Evolutionary conservation across 2,113 vertebrate genomes (phyloP), one percentile per base, ranked within the genome.

Genomic region (Ailuropoda melanoleuca): DNA sequence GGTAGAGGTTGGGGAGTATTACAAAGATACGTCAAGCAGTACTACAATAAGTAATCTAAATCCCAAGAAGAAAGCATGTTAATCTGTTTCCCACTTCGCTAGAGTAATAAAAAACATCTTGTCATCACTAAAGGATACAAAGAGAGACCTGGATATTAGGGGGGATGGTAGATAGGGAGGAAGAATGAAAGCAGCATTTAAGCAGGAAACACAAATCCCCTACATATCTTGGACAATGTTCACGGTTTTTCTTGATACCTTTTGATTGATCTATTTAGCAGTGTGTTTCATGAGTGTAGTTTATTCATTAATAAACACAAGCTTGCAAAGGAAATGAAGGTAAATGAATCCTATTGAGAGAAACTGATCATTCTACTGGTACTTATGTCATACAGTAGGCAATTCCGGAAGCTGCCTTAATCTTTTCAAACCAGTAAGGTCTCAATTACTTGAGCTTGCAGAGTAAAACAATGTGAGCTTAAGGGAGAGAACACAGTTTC

Each of bases 61-160:
- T 95, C 74, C 37, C 80, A 68, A 91, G 6, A 82, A 26, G 53
- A 97, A 97, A 96, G 55, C 0, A 97, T 64, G 91, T 3, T 93
- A 96, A 12, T 60, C 72, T 95, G 87, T 10, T 72, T 70, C 70
- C 2, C 86, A 92, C 81, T 93, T 97, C 64, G 74, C 70, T 53
- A 96, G 60, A 88, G n/a, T 24, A 95, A 95, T 91, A 86, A 90
- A 98, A 96, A 96, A 29, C 95, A 70, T 91, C 78, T 93, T 97
- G 43, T 81, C 64, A 48, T 94, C 68, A 88, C 62, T 68, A 87
- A 72, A 95, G 56, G 1, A 97, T 55, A 1, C 0, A 96, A 60
- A 60, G 70, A 75, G 23, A 62, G 6, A 97, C 85, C 8, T 87
- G 87, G 11, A 21, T 96, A 96, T 93, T 75, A 85, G 24, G 26